phyloP scores from a whole-genome alignment of 2,113 vertebrate species.

The Eolophus roseicapilla region DNA sequence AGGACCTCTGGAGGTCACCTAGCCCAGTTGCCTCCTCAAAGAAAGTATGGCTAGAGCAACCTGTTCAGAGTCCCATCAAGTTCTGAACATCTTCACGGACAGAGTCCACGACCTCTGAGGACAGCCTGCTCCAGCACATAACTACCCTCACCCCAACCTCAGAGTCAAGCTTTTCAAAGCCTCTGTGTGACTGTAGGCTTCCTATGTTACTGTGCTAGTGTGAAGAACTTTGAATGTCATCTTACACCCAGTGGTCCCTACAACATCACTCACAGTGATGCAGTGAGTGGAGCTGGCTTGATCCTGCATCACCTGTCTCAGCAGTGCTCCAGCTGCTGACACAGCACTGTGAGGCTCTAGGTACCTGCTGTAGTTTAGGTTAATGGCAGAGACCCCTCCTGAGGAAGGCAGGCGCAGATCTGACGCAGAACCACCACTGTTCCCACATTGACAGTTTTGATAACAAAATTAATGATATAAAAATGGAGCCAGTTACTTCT shows the following conservation, averaged over 20 bases:
- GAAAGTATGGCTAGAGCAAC: neutral
- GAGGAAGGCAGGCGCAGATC: neutral
- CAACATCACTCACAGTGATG: neutral
- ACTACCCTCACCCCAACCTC: neutral
- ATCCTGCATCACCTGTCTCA: neutral
- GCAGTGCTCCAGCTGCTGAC: neutral
- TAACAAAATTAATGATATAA: neutral
- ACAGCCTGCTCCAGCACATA: neutral
- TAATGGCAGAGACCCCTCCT: neutral
- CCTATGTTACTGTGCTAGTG: neutral
- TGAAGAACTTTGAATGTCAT: neutral
- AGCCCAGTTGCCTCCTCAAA: neutral
- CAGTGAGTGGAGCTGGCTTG: neutral
- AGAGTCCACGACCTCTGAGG: neutral
- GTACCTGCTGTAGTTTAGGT: neutral
- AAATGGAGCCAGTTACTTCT: neutral
- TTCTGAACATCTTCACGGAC: neutral
- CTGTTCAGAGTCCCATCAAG: neutral
- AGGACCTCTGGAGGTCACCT: neutral
- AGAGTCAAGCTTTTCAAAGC: neutral
- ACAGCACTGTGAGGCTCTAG: neutral
- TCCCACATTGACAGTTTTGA: neutral
- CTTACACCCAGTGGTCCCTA: neutral
- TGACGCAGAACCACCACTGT: neutral
- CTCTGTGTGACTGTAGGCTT: neutral